Evolutionary conservation across 2,888 invertebrate genomes (phyloP).

Genomic region (Iselma pallidipennis): DNA sequence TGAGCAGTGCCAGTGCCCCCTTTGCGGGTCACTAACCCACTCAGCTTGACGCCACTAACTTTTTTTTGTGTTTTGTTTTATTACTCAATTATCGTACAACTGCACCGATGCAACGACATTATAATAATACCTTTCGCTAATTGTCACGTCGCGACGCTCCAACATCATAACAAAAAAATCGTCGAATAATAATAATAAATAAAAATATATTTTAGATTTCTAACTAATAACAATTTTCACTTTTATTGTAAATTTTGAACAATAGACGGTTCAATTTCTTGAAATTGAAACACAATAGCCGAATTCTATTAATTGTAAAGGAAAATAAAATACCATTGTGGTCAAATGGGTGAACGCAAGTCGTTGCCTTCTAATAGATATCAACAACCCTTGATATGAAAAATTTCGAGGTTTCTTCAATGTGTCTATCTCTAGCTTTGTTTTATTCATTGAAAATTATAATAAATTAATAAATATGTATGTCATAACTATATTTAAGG

Average conservation of each 20-base stretch:
- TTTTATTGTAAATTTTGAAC: background rate
- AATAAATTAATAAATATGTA: too few relatives aligned
- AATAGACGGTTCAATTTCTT: too few relatives aligned
- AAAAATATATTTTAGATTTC: too few relatives aligned
- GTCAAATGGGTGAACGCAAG: background rate
- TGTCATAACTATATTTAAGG: too few relatives aligned
- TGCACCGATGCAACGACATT: background rate
- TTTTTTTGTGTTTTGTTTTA: slow-evolving; percentile 13
- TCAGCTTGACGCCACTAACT: slow-evolving; percentile 12
- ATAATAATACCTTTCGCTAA: slow-evolving; percentile 8
- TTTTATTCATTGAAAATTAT: too few relatives aligned
- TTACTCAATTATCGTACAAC: slow-evolving; percentile 8
- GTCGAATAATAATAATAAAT: background rate
- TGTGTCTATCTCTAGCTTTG: background rate
- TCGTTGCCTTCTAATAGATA: background rate
- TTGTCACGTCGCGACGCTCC: background rate
- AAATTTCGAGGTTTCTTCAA: background rate
- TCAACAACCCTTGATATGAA: background rate
- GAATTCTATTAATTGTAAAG: too few relatives aligned
- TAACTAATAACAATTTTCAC: background rate
- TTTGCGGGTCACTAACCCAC: slow-evolving; percentile 52
- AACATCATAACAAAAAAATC: background rate
- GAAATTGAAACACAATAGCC: too few relatives aligned
- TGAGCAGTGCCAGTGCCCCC: slow-evolving; percentile 50
- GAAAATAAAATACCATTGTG: too few relatives aligned